Evolutionary conservation across 2,888 invertebrate species (phyloP), one percentile per base, ranked within the genome.

Genomic region (Ellobium chinense): DNA sequence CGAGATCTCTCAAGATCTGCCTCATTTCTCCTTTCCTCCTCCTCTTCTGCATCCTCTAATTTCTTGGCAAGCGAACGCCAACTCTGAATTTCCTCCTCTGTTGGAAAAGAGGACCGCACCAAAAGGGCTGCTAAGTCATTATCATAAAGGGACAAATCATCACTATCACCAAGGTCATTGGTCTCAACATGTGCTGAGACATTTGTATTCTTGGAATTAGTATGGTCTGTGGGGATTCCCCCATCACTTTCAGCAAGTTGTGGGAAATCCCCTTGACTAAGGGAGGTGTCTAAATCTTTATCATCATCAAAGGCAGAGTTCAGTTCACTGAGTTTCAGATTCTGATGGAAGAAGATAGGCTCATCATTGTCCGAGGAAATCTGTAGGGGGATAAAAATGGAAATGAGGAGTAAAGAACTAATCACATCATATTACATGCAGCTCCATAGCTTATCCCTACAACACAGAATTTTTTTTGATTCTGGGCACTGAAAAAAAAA

Each of bases 291-390:
- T 14, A 90, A 78, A 72, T 90, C 90, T 82, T 89, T 90, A 46
- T 91, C 90, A 81, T 89, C 89, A 69, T 90, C 89, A 78, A 85
- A 82, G 5, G 80, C 58, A 27, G 81, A 82, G n/a, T 31, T 74
- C 18, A 79, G 54, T 31, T 82, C 82, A 24, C 76, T 31, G 2
- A 84, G 80, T 79, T 88, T 89, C 36, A 89, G 78, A 69, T 86
- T 85, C 34, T 89, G 88, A 58, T 90, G 90, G 70, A 91, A 89
- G 69, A 91, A 88, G 1, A 88, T 83, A 18, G 90, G 89, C 69
- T 91, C 91, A 37, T 91, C 91, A 78, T 85, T 86, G 36, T 90
- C 91, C 2, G 91, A 91, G 58, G 89, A 89, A n/a, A 84, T 60
- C 82, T 86, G 78, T 18, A n/a, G 63, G 4, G 9, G 18, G 7